A percentile compares a stretch with the other conserved stretches of the same genome.
Evolutionary conservation across 2,113 vertebrate genomes (phyloP).

Genomic region (Lepidothrix coronata): DNA sequence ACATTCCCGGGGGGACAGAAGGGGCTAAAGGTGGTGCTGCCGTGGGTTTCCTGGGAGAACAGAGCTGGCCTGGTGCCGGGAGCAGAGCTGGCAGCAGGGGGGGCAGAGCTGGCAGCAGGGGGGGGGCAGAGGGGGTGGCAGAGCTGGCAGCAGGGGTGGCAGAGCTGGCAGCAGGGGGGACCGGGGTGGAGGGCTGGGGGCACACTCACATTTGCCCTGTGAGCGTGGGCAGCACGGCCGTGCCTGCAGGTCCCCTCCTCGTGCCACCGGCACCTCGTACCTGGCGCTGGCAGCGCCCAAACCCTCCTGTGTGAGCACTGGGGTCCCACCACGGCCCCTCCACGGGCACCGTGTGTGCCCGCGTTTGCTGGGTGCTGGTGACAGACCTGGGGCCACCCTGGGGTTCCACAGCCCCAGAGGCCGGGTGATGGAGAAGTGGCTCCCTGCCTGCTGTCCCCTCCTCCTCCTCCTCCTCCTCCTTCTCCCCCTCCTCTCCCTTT

Average conservation of each 20-base stretch:
- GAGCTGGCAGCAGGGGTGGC: background rate
- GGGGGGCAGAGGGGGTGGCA: too few relatives aligned
- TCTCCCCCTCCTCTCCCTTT: background rate
- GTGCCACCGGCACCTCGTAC: rapidly evolving
- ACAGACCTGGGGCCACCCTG: background rate
- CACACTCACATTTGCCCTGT: background rate
- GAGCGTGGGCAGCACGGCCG: rapidly evolving
- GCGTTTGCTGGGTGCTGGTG: background rate
- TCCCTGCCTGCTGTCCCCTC: too few relatives aligned
- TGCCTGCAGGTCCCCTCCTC: rapidly evolving
- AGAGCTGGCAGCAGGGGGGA: background rate
- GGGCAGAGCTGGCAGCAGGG: background rate
- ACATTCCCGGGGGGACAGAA: background rate
- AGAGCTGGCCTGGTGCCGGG: background rate
- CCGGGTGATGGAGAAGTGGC: background rate
- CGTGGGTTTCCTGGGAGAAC: background rate
- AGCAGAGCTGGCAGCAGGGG: background rate
- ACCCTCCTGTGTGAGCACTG: rapidly evolving
- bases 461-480: background rate
- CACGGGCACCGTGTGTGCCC: rapidly evolving
- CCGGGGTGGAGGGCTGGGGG: too few relatives aligned
- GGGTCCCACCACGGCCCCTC: rapidly evolving
- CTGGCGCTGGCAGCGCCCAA: background rate
- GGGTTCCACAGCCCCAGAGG: background rate
- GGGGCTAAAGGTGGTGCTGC: background rate